Evolutionary conservation across 2,888 invertebrate species (phyloP).

Genomic region (Shargacucullia verbasci): DNA sequence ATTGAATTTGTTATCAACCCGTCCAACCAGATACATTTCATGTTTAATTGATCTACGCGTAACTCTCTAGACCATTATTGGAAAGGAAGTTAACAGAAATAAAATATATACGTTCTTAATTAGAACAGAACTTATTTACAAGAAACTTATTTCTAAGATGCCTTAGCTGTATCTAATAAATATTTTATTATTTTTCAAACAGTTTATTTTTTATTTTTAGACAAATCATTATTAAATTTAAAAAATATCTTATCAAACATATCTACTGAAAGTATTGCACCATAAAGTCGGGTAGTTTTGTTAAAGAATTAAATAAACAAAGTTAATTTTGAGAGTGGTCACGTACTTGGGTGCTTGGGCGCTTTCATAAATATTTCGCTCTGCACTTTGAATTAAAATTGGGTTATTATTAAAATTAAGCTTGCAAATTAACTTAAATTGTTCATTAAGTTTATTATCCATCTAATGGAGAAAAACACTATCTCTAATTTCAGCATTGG

Average conservation of each 20-base stretch:
- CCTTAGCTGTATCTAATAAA: too few relatives aligned
- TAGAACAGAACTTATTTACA: too few relatives aligned
- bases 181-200: too few relatives aligned
- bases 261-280: background rate
- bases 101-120: too few relatives aligned
- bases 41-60: constrained; percentile 1
- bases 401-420: constrained; percentile 60
- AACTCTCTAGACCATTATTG: background rate
- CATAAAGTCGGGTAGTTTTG: constrained; percentile 9
- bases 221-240: too few relatives aligned
- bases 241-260: too few relatives aligned
- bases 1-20: background rate
- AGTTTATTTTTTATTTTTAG: too few relatives aligned
- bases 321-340: constrained; percentile 51
- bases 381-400: constrained; percentile 59
- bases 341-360: constrained; percentile 39
- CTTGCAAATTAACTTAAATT: constrained; percentile 39
- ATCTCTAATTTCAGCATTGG: constrained; percentile 14
- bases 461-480: constrained; percentile 7
- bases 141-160: too few relatives aligned
- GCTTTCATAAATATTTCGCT: constrained; percentile 46
- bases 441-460: constrained; percentile 29
- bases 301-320: constrained; percentile 38
- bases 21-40: background rate
- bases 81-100: background rate